These are phyloP conservation scores for Apostichopus californicus DNA, from an alignment of 35 echinoderm and acorn worm species.

Conservation along the genomic window DNA sequence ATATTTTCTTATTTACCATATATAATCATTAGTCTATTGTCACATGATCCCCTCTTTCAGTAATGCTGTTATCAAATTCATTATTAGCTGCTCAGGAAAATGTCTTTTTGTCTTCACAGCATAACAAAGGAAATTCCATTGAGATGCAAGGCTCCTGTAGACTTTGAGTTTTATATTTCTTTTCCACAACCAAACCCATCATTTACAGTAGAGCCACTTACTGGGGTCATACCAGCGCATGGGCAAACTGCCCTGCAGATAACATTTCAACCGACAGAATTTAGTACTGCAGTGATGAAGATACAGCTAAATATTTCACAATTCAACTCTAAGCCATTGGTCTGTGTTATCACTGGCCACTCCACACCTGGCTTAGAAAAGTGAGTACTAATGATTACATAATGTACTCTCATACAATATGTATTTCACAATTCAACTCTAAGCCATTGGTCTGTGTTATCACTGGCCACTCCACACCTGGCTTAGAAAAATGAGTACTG, in stretches of 20 bases:
- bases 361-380: conserved; percentile 85
- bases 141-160: conserved; percentile 84
- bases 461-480: conserved; percentile 77
- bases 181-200: conserved; percentile 86
- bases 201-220: conserved; percentile 75
- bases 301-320: conserved; percentile 91
- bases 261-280: conserved; percentile 90
- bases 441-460: conserved; percentile 82
- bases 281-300: conserved; percentile 94
- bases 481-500: conserved; percentile 81
- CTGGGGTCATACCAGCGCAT: conserved; percentile 82
- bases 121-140: conserved; percentile 81
- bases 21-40: no score
- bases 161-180: conserved; percentile 94
- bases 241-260: conserved; percentile 68
- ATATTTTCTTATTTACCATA: background rate
- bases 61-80: no score
- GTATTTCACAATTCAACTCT: conserved; percentile 92
- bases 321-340: conserved; percentile 89
- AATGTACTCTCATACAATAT: no score
- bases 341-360: conserved; percentile 73
- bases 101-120: conserved; percentile 51
- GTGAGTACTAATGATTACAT: conserved; percentile 55
- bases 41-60: no score
- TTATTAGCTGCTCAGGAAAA: background rate